phyloP scores from a whole-genome alignment of 2,113 vertebrate species.

The Athene cunicularia region DNA sequence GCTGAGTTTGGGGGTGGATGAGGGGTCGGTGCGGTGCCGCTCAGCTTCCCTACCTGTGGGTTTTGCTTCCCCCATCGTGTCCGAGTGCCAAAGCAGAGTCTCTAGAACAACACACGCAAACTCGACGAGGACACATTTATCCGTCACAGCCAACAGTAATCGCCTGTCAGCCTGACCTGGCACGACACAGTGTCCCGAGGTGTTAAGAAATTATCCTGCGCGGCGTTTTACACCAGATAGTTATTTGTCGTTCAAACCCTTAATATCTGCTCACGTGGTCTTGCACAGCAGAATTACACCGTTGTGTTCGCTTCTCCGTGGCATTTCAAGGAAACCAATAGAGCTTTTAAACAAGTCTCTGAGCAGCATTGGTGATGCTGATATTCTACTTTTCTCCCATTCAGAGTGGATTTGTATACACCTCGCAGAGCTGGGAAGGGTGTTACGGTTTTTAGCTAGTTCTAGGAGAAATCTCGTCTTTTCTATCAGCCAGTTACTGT shows the following conservation, averaged over 20 bases:
- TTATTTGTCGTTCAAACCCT: background rate
- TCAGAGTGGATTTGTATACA: background rate
- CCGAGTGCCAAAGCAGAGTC: background rate
- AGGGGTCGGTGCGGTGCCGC: background rate
- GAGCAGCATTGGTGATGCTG: background rate
- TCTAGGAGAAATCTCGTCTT: background rate
- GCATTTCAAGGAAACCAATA: background rate
- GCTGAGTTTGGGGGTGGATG: rapidly evolving
- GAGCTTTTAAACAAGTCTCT: background rate
- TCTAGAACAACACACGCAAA: rapidly evolving
- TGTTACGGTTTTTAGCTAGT: background rate
- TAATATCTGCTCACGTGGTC: background rate
- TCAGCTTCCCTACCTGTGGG: rapidly evolving
- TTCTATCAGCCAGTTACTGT: background rate
- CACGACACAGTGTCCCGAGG: background rate
- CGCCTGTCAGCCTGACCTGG: background rate
- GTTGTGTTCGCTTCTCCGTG: background rate
- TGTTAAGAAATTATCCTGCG: background rate
- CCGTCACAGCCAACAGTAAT: background rate
- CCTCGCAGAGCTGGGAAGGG: background rate
- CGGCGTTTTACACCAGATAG: rapidly evolving
- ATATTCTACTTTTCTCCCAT: background rate
- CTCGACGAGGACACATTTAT: background rate
- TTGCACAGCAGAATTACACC: background rate
- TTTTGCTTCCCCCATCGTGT: background rate